These are phyloP conservation scores for Drosophila fuyamai DNA, from an alignment of 1,140 invertebrate genomes.

Conservation along the genomic window DNA sequence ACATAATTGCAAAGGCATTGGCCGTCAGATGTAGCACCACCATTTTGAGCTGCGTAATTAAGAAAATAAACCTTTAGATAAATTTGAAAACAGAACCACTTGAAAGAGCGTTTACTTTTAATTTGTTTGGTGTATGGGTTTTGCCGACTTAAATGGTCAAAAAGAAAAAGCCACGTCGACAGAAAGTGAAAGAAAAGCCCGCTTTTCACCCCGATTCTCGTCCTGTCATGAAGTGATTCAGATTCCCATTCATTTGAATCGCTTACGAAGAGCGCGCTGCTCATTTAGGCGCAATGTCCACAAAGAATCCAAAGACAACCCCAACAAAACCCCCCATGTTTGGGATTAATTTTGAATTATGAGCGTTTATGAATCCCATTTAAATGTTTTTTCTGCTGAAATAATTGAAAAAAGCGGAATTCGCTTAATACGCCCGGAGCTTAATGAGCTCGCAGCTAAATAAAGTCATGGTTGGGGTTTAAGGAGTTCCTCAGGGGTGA, in stretches of 20 bases:
- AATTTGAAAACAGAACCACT: constrained; percentile 15
- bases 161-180: constrained; percentile 61
- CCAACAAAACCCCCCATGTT: constrained; percentile 13
- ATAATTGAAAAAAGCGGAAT: constrained; percentile 62
- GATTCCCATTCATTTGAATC: constrained; percentile 37
- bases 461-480: not conserved
- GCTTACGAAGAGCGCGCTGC: constrained; percentile 47
- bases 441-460: constrained; percentile 57
- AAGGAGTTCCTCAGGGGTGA: not conserved
- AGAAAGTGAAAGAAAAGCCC: constrained; percentile 34
- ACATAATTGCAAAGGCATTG: constrained; percentile 64
- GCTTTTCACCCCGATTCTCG: not conserved
- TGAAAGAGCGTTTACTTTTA: constrained; percentile 45
- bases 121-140: constrained; percentile 1
- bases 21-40: constrained; percentile 8
- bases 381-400: constrained; percentile 54
- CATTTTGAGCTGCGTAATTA: constrained; percentile 55
- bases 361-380: constrained; percentile 73
- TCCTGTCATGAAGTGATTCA: constrained; percentile 36
- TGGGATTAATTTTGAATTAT: constrained; percentile 79
- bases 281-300: constrained; percentile 76
- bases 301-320: constrained; percentile 26
- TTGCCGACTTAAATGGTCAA: constrained; percentile 51
- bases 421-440: constrained; percentile 68
- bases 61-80: constrained; percentile 39